Evolutionary conservation across 2,888 invertebrate genomes (phyloP), one percentile per base, ranked within the genome.

Genomic region (Eumerus sabulonum): DNA sequence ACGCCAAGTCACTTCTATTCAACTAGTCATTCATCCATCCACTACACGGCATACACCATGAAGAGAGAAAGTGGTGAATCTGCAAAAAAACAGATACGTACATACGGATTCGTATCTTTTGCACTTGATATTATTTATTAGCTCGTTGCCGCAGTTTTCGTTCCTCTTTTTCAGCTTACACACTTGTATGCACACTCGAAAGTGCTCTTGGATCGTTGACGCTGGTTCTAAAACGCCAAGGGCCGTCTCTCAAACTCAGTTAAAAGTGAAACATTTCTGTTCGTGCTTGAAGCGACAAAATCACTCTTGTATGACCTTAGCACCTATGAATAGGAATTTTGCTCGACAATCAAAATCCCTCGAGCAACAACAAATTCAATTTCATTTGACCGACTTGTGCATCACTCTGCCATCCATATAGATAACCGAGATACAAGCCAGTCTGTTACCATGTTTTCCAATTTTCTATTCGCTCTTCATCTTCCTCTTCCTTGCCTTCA

Each of bases 331-430:
- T 19, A 38, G 13, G 18, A 18, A 35, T 14, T n/a, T 17, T 16
- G 60, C 17, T 17, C 12, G 45, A 38, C 19, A 18, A 57, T 38
- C 48, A 45, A 66, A 60, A 60, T 44, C 54, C 16, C 40, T 9
- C 18, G 48, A 44, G 35, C 56, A 47, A 51, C 18, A 54, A 45
- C 40, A 73, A 77, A 72, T 57, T 77, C 77, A 77, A 63, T 77
- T 77, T 77, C 77, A 73, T 77, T 77, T 77, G 77, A 77, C 77
- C 77, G 77, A 77, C 72, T 73, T 77, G 77, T 72, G 54, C n/a
- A 9, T 19, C 27, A 7, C 27, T 27, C 19, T 42, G 27, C 36
- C 36, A 59, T 18, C 36, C 36, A 60, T 64, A 57, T 53, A 50
- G 35, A 48, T 51, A n/a, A 17, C 35, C 40, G 14, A 38, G 45